Percentiles rank a stretch among this genome's conserved stretches.
Conservation (phyloP, 2,797 vertebrate species). For the Betta splendens region DNA sequence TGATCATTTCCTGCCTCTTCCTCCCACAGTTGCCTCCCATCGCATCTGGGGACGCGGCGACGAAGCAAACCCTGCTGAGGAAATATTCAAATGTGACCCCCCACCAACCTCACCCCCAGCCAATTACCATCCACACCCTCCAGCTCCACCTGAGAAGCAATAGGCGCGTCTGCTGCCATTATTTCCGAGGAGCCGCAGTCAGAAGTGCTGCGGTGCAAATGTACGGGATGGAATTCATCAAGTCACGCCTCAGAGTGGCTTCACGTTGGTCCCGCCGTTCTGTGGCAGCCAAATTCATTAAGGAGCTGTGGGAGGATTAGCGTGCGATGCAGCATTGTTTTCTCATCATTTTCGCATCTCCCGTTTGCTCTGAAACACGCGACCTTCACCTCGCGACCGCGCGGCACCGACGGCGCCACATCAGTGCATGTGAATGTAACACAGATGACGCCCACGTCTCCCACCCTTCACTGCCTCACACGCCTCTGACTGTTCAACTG, state of each 20-base stretch:
- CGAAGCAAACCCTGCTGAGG: constrained; percentile 73
- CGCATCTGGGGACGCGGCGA: constrained; percentile 66
- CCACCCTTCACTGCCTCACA: constrained; percentile 4
- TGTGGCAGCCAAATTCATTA: constrained; percentile 4
- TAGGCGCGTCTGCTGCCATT: constrained; percentile 36
- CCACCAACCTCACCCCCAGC: constrained; percentile 60
- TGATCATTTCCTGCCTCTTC: constrained; percentile 57
- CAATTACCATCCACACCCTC: constrained; percentile 65
- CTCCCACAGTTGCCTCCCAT: constrained; percentile 52
- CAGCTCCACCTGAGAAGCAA: constrained; percentile 45
- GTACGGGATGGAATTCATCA: constrained; percentile 50
- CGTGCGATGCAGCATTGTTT: neutral
- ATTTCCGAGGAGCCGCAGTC: constrained; percentile 39
- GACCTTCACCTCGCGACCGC: too few species aligned
- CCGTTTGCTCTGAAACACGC: too few species aligned
- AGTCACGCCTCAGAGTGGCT: constrained; percentile 43
- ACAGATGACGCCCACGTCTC: too few species aligned
- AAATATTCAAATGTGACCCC: constrained; percentile 78
- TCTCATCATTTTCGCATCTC: too few species aligned
- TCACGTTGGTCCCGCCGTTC: constrained; percentile 42
- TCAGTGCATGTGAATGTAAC: too few species aligned
- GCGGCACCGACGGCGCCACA: too few species aligned
- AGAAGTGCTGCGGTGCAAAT: constrained; percentile 47
- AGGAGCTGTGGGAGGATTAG: neutral
- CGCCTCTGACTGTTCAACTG: constrained; percentile 47